A percentile compares a stretch with the other conserved stretches of the same genome.
These are phyloP conservation scores for Streptopelia turtur DNA, from an alignment of 2,797 vertebrate species.

Conservation along the genomic window DNA sequence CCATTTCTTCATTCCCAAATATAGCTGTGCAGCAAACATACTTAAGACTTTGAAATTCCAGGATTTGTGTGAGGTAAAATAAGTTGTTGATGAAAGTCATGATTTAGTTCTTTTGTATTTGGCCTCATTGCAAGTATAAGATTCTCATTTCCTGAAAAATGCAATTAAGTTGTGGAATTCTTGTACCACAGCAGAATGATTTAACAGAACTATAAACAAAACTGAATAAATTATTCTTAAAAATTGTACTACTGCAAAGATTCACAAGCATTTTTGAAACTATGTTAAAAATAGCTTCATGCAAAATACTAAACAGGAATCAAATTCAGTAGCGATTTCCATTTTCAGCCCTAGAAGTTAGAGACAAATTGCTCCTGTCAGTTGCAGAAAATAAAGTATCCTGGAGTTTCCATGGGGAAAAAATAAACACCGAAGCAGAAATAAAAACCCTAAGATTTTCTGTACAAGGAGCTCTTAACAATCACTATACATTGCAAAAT, in stretches of 20 bases:
- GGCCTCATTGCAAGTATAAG: background rate
- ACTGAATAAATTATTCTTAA: background rate
- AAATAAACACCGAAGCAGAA: background rate
- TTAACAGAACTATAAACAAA: conserved; percentile 14
- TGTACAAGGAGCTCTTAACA: background rate
- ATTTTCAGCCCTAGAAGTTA: background rate
- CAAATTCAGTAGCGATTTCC: background rate
- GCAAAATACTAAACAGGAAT: background rate
- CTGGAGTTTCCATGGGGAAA: background rate
- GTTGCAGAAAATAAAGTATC: background rate
- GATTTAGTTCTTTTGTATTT: background rate
- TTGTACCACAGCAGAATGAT: background rate
- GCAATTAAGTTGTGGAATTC: conserved; percentile 12
- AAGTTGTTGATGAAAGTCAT: background rate
- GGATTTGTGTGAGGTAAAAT: background rate
- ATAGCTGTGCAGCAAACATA: background rate
- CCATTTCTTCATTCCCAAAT: background rate
- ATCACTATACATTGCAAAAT: background rate
- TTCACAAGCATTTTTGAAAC: background rate
- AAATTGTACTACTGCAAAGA: background rate
- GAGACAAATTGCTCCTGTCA: background rate
- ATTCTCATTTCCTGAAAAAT: conserved; percentile 27
- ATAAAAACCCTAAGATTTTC: background rate
- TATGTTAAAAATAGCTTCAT: background rate
- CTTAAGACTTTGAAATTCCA: background rate